Evolutionary conservation across 1,140 invertebrate genomes (phyloP).

Genomic region (Leptopilina clavipes): DNA sequence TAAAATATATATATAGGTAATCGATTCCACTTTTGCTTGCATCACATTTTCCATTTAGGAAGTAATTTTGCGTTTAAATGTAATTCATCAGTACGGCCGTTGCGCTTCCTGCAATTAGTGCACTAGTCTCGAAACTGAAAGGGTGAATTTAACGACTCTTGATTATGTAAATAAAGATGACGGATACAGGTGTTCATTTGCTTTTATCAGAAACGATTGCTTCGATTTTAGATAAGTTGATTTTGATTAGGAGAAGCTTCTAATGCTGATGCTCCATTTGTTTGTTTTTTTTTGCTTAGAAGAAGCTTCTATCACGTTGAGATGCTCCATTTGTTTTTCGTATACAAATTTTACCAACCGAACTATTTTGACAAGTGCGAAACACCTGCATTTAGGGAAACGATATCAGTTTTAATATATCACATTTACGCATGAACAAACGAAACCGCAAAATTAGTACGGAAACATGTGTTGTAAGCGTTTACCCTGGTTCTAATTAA

Average conservation of each 20-base stretch:
- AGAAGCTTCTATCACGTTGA: too few species aligned
- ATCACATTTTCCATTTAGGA: not conserved
- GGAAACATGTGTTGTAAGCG: conserved; percentile 19
- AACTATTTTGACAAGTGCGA: not conserved
- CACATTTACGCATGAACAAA: not conserved
- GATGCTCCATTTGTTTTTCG: too few species aligned
- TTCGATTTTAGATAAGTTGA: too few species aligned
- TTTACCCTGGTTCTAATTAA: conserved; percentile 57
- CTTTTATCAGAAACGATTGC: too few species aligned
- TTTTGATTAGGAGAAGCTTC: too few species aligned
- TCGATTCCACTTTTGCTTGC: not conserved
- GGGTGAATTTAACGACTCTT: conserved; percentile 58
- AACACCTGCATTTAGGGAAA: not conserved
- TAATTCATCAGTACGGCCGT: not conserved
- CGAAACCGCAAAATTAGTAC: conserved; percentile 18
- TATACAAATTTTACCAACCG: too few species aligned
- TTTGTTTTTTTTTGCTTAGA: too few species aligned
- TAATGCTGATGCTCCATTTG: too few species aligned
- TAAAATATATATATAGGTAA: too few species aligned
- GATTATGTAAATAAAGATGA: too few species aligned
- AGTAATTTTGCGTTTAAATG: not conserved
- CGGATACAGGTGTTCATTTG: too few species aligned
- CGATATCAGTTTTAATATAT: conserved; percentile 13
- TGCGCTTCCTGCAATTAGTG: conserved; percentile 56
- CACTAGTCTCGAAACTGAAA: conserved; percentile 56